Evolutionary conservation across 2,888 invertebrate genomes (phyloP).

Genomic region (Torymus texanus): DNA sequence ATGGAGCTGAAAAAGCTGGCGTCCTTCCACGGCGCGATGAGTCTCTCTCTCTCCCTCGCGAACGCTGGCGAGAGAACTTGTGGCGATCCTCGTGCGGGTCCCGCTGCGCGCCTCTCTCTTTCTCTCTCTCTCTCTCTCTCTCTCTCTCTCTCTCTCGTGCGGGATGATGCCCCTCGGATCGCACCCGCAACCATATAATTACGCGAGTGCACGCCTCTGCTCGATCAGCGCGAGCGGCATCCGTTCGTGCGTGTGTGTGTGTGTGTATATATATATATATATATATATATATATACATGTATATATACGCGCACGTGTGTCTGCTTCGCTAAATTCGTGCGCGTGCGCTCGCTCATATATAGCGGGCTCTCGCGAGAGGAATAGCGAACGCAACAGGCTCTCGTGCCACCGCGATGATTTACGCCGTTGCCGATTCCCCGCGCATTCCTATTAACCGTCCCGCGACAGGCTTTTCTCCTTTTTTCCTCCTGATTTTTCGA

Average conservation of each 20-base stretch:
- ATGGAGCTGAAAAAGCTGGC: slow-evolving; percentile 47
- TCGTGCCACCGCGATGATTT: slow-evolving; percentile 60
- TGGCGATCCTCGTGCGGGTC: too few relatives aligned
- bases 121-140: slow-evolving; percentile 28
- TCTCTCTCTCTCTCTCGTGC: slow-evolving; percentile 18
- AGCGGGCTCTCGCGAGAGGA: slow-evolving; percentile 20
- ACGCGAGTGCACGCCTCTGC: slow-evolving; percentile 58
- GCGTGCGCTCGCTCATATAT: neutral
- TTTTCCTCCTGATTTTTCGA: neutral
- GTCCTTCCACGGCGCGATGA: slow-evolving; percentile 33
- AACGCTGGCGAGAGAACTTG: too few relatives aligned
- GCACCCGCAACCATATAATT: slow-evolving; percentile 64
- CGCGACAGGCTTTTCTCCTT: neutral
- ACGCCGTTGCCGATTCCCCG: slow-evolving; percentile 62
- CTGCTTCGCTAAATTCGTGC: slow-evolving; percentile 44
- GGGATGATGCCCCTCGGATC: slow-evolving; percentile 57
- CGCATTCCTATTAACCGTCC: slow-evolving; percentile 54
- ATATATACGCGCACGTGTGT: slow-evolving; percentile 43
- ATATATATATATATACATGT: slow-evolving; percentile 29
- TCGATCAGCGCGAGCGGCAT: slow-evolving; percentile 45
- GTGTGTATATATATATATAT: slow-evolving; percentile 2
- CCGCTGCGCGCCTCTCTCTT: neutral
- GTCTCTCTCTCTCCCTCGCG: slow-evolving; percentile 4
- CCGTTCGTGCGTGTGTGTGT: slow-evolving; percentile 25
- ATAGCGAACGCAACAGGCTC: slow-evolving; percentile 11